Conservation (phyloP, 2,113 vertebrate species). For the Carassius carassius region DNA sequence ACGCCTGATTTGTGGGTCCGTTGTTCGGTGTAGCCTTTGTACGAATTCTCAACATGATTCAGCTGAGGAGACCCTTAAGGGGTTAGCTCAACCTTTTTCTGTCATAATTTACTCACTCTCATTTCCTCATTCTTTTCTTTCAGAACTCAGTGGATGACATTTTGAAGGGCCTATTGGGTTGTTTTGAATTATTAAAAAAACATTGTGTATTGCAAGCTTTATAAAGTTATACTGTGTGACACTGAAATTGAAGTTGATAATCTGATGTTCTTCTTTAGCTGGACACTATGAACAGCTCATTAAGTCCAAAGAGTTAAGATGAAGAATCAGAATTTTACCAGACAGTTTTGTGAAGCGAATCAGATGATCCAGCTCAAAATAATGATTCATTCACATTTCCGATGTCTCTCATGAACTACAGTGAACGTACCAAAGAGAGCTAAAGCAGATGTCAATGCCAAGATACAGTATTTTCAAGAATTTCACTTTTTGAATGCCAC, state of each 20-base stretch:
- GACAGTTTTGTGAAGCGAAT: not conserved
- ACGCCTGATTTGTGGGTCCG: constrained; percentile 31
- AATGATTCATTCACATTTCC: not conserved
- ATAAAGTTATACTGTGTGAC: not conserved
- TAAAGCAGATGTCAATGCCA: not conserved
- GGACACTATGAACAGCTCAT: not conserved
- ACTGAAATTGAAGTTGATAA: not conserved
- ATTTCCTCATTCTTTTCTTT: not conserved
- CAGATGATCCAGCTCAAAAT: not conserved
- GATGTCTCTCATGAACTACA: not conserved
- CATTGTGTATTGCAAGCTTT: not conserved
- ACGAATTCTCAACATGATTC: not conserved
- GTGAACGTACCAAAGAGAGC: not conserved
- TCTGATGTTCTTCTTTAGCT: not conserved
- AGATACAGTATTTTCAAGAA: not conserved
- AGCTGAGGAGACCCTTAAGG: not conserved
- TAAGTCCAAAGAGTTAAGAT: not conserved
- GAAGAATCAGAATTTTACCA: not conserved
- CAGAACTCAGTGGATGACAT: not conserved
- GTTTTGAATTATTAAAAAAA: not conserved
- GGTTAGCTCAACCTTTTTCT: not conserved
- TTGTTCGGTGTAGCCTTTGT: constrained; percentile 4
- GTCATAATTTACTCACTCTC: not conserved
- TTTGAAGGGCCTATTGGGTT: not conserved
- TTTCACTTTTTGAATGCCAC: not conserved